These are phyloP conservation scores for Melanargia galathea DNA, from an alignment of 2,888 invertebrate species.

Conservation along the genomic window DNA sequence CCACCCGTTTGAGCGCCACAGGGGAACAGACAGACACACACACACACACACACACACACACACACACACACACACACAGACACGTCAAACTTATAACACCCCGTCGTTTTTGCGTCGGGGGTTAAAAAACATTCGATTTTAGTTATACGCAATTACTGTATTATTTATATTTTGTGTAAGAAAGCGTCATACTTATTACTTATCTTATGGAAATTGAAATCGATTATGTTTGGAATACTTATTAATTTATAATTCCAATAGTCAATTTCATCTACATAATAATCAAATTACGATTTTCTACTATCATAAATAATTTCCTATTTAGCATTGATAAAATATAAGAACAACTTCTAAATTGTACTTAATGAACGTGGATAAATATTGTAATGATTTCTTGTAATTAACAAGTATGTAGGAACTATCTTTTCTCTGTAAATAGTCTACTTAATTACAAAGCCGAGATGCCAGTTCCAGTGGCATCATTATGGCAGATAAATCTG, in stretches of 20 bases:
- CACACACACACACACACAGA: too few species aligned
- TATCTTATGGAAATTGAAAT: not conserved
- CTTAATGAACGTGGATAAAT: not conserved
- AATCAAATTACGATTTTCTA: not conserved
- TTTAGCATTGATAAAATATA: not conserved
- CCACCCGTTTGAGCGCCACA: too few species aligned
- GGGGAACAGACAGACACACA: too few species aligned
- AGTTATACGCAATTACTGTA: not conserved
- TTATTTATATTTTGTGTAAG: not conserved
- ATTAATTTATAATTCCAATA: not conserved
- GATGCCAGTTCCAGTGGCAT: slow-evolving; percentile 43
- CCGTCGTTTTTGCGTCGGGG: too few species aligned
- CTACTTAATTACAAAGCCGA: slow-evolving; percentile 40
- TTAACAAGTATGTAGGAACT: not conserved
- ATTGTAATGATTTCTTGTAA: not conserved
- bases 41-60: too few species aligned
- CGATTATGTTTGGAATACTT: not conserved
- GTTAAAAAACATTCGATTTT: not conserved
- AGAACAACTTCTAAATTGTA: not conserved
- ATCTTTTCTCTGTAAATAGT: slow-evolving; percentile 29
- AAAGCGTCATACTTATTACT: not conserved
- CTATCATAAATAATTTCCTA: not conserved
- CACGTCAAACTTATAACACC: too few species aligned
- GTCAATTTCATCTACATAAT: not conserved
- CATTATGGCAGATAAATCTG: slow-evolving; percentile 51